These are phyloP conservation scores for Mesembrinibis cayennensis DNA, from an alignment of 2,113 vertebrate species.

Conservation along the genomic window DNA sequence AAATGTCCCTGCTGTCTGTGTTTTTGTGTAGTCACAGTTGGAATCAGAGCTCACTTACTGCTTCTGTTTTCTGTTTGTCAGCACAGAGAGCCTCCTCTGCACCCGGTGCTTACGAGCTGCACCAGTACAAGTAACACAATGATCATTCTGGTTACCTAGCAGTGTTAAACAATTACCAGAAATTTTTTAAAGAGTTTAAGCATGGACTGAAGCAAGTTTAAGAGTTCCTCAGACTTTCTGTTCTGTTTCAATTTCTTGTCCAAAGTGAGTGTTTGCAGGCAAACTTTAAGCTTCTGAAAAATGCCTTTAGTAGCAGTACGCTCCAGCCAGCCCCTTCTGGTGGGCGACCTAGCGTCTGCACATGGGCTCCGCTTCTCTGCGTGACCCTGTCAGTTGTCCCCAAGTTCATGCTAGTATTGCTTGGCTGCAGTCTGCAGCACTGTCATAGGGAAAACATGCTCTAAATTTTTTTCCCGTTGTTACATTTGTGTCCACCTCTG, in stretches of 20 bases:
- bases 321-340: not conserved
- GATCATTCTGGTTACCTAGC: not conserved
- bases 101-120: not conserved
- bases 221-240: not conserved
- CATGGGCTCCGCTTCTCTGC: rapidly evolving
- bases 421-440: not conserved
- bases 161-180: not conserved
- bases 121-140: too few species aligned
- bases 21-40: not conserved
- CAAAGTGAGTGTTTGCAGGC: not conserved
- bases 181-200: not conserved
- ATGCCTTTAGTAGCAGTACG: too few species aligned
- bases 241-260: not conserved
- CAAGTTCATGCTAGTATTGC: rapidly evolving
- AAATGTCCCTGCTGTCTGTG: not conserved
- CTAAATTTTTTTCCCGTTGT: not conserved
- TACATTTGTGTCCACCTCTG: not conserved
- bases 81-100: not conserved
- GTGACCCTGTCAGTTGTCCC: rapidly evolving
- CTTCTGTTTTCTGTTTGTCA: not conserved
- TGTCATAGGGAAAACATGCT: not conserved
- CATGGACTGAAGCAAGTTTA: rapidly evolving
- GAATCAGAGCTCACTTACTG: not conserved
- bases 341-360: rapidly evolving
- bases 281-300: not conserved